A percentile compares a stretch with the other conserved stretches of the same genome.
Conservation (phyloP, 2,797 vertebrate species). For the Pseudochirops corinnae region DNA sequence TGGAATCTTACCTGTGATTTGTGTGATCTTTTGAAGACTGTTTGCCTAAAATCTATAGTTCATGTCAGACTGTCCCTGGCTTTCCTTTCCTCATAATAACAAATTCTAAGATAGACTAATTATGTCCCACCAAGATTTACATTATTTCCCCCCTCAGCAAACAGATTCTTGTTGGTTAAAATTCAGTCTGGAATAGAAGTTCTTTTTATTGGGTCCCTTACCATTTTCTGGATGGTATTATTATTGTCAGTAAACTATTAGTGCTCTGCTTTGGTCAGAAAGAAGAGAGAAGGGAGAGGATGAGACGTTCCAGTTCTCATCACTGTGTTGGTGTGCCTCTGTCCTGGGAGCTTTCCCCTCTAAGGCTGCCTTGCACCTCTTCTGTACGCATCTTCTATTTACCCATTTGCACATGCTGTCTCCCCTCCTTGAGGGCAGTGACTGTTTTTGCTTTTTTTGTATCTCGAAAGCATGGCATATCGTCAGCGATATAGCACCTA, state of each 20-base stretch:
- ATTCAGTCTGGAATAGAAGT: neutral
- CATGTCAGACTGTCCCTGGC: neutral
- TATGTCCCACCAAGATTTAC: neutral
- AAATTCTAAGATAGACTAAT: neutral
- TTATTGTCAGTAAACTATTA: neutral
- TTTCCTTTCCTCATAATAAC: neutral
- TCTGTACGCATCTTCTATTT: neutral
- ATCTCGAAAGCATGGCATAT: too few species aligned
- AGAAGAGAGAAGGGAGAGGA: neutral
- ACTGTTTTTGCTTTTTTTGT: too few species aligned
- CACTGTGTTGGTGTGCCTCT: neutral
- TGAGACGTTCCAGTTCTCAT: neutral
- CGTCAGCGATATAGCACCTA: too few species aligned
- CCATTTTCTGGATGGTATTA: neutral
- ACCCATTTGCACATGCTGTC: too few species aligned
- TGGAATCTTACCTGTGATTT: neutral
- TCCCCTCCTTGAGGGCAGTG: too few species aligned
- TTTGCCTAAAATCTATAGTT: neutral
- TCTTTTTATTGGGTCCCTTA: neutral
- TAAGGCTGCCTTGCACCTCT: neutral
- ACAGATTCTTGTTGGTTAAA: neutral
- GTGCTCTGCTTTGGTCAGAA: neutral
- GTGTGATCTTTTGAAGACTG: neutral
- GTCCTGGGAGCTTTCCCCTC: neutral
- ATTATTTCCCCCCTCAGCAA: neutral